These are phyloP conservation scores for Ernsta delagoae DNA, from an alignment of 2,888 invertebrate genomes.

Conservation along the genomic window DNA sequence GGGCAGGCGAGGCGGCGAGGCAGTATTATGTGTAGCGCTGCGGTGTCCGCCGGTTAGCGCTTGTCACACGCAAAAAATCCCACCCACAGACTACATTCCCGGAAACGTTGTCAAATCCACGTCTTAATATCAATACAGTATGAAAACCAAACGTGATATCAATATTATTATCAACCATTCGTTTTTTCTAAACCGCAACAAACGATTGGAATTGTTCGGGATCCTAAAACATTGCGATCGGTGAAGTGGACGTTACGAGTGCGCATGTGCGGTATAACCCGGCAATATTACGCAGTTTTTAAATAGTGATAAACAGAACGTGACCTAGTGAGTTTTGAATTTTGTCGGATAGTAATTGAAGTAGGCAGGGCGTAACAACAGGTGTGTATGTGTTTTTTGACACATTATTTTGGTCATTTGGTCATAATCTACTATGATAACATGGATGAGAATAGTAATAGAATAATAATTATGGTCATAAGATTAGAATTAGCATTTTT, in stretches of 20 bases:
- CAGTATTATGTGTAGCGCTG: background rate
- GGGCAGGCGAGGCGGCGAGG: too few relatives aligned
- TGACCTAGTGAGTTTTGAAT: conserved; percentile 40
- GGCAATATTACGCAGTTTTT: conserved; percentile 22
- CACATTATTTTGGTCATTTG: too few relatives aligned
- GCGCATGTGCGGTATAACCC: conserved; percentile 60
- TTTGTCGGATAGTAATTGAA: conserved; percentile 46
- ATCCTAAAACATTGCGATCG: conserved; percentile 21
- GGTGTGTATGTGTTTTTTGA: too few relatives aligned
- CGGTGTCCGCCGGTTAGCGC: conserved; percentile 4
- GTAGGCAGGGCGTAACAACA: conserved; percentile 33
- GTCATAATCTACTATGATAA: too few relatives aligned
- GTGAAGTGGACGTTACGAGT: conserved; percentile 34
- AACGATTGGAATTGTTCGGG: background rate
- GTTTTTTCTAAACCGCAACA: background rate
- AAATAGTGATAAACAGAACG: conserved; percentile 7
- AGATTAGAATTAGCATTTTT: too few relatives aligned
- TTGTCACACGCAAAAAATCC: background rate
- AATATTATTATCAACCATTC: background rate
- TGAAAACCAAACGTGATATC: background rate
- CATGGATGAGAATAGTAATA: too few relatives aligned
- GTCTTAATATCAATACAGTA: background rate
- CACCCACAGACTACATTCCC: background rate
- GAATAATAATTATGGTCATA: too few relatives aligned
- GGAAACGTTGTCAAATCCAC: background rate